These are phyloP conservation scores for Brachyistius frenatus DNA, from an alignment of 2,113 vertebrate genomes.

Conservation along the genomic window DNA sequence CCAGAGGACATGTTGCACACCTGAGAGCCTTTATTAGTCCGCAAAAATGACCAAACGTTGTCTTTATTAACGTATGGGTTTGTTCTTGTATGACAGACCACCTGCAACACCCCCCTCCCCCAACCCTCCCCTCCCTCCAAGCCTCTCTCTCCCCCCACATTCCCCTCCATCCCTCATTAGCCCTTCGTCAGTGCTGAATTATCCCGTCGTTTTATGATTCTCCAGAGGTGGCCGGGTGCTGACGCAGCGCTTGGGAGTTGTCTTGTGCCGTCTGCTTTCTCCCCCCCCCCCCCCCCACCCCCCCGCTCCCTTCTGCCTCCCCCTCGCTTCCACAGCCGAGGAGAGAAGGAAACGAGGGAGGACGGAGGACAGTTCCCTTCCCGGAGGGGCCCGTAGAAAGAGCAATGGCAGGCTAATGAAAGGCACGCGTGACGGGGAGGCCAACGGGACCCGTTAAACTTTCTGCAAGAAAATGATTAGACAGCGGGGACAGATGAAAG, in stretches of 20 bases:
- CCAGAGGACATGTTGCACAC: no score
- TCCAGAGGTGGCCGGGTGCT: constrained; percentile 61
- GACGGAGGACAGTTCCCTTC: background rate
- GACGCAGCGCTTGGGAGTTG: constrained; percentile 59
- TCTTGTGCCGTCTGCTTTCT: constrained; percentile 47
- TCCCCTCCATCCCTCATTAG: constrained; percentile 60
- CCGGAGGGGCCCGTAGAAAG: background rate
- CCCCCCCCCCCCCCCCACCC: no score
- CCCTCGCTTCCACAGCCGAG: constrained; percentile 20
- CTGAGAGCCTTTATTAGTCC: no score
- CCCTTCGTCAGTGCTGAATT: constrained; percentile 63
- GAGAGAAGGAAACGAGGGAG: constrained; percentile 20
- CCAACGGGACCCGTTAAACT: constrained; percentile 32
- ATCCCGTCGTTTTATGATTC: constrained; percentile 65
- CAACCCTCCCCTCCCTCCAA: background rate
- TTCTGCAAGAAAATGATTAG: constrained; percentile 33
- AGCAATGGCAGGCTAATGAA: constrained; percentile 20
- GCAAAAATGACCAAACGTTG: no score
- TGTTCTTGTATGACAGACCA: constrained; percentile 23
- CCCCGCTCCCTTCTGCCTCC: background rate
- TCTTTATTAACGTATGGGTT: background rate
- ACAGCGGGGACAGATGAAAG: constrained; percentile 44
- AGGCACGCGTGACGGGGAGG: constrained; percentile 16
- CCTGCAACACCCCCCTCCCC: background rate
- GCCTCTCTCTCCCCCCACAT: background rate